These are phyloP conservation scores for Melanostoma scalare DNA, from an alignment of 2,888 invertebrate genomes.

Conservation along the genomic window DNA sequence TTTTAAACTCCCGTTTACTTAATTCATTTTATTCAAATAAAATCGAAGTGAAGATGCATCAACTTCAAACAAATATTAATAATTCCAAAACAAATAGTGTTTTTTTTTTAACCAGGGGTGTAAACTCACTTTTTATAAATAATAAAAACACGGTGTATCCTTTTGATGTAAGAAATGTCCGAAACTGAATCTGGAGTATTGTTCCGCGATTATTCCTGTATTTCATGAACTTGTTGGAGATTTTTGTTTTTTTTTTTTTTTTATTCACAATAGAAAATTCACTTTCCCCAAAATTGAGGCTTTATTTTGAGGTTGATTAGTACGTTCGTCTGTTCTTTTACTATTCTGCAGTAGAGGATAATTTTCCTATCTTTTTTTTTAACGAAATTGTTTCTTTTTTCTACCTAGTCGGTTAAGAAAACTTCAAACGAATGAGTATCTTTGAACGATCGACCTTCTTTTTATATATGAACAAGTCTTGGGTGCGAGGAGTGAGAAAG, in stretches of 20 bases:
- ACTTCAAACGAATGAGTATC: conserved; percentile 75
- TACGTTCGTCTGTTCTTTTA: too few species aligned
- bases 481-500: conserved; percentile 56
- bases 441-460: conserved; percentile 57
- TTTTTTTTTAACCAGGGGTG: too few species aligned
- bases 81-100: too few species aligned
- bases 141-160: conserved; percentile 27
- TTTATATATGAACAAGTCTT: conserved; percentile 65
- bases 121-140: conserved; percentile 54
- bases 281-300: conserved; percentile 13
- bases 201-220: conserved; percentile 81
- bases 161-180: conserved; percentile 79
- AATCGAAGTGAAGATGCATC: too few species aligned
- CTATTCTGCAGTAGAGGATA: neutral
- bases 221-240: conserved; percentile 80
- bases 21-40: too few species aligned
- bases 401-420: conserved; percentile 76
- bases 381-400: neutral
- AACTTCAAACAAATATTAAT: too few species aligned
- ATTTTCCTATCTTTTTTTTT: conserved; percentile 5
- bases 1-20: too few species aligned
- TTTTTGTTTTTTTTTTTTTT: neutral
- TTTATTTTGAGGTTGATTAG: neutral
- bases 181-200: conserved; percentile 81
- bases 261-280: conserved; percentile 20